These are phyloP conservation scores for Leuciscus waleckii DNA, from an alignment of 2,797 vertebrate species.

Conservation along the genomic window DNA sequence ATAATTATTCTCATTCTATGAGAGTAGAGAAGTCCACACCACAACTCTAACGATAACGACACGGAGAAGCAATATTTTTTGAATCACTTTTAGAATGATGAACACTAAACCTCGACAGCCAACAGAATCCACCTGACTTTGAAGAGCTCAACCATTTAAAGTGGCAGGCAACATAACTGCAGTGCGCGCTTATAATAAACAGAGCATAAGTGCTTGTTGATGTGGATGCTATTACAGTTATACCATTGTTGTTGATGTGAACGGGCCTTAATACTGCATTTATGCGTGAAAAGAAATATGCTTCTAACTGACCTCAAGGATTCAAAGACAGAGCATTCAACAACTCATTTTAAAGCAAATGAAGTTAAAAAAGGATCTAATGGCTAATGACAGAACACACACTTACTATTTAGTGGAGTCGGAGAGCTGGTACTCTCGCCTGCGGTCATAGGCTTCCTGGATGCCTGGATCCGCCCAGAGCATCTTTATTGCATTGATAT, in stretches of 20 bases:
- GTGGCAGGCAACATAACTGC: neutral
- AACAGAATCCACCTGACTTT: neutral
- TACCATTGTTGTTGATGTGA: neutral
- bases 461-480: conserved; percentile 96
- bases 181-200: neutral
- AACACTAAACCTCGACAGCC: neutral
- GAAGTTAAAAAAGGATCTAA: conserved; percentile 10
- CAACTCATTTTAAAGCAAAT: conserved; percentile 1
- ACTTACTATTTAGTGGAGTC: conserved; percentile 99
- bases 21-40: neutral
- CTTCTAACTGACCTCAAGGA: neutral
- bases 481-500: conserved; percentile 91
- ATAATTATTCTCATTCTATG: neutral
- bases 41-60: neutral
- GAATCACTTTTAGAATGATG: neutral
- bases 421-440: conserved; percentile 97
- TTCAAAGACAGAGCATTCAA: neutral
- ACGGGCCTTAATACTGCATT: neutral
- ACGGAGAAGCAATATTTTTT: neutral
- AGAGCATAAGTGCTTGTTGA: neutral
- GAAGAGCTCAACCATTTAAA: neutral
- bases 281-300: neutral
- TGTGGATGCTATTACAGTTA: neutral
- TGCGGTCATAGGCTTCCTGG: conserved; percentile 96
- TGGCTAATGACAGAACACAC: neutral